These are phyloP conservation scores for Orussus abietinus DNA, from an alignment of 1,140 invertebrate species.

Conservation along the genomic window DNA sequence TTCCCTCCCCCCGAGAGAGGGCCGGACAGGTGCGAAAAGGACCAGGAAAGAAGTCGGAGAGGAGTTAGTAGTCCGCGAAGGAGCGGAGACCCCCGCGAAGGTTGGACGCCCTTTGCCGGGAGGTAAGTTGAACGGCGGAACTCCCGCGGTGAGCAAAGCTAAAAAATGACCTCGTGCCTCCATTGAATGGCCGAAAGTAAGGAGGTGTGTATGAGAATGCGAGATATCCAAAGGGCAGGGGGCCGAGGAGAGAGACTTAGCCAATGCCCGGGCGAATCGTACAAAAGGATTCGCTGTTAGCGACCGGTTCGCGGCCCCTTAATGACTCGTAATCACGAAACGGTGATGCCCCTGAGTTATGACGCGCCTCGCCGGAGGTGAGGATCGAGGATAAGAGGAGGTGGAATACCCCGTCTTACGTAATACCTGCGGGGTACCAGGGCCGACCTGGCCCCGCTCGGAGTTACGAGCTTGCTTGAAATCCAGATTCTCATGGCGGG, in stretches of 20 bases:
- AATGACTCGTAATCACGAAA: constrained; percentile 42
- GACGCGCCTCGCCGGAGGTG: constrained; percentile 23
- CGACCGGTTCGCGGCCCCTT: constrained; percentile 37
- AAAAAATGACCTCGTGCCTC: constrained; percentile 30
- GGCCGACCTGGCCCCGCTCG: not conserved
- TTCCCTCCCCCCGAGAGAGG: constrained; percentile 3
- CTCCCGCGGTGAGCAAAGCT: constrained; percentile 30
- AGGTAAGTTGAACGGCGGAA: no score
- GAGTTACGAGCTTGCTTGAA: constrained; percentile 26
- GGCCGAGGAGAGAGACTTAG: not conserved
- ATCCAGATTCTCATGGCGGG: constrained; percentile 29
- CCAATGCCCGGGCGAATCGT: constrained; percentile 12
- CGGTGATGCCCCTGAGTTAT: constrained; percentile 37
- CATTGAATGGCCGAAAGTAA: constrained; percentile 30
- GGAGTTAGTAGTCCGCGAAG: no score
- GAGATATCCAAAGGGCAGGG: no score
- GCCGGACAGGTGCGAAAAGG: constrained; percentile 4
- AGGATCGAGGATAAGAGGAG: no score
- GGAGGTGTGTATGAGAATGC: no score
- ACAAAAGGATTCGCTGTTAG: constrained; percentile 28
- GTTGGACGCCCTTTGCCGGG: no score
- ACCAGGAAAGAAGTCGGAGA: constrained; percentile 9
- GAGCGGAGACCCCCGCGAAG: not conserved
- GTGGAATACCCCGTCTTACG: constrained; percentile 18
- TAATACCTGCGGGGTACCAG: constrained; percentile 17